A percentile compares a stretch with the other conserved stretches of the same genome.
phyloP scores from a whole-genome alignment of 1,140 invertebrate genomes.

The Tetragonula clypearis region DNA sequence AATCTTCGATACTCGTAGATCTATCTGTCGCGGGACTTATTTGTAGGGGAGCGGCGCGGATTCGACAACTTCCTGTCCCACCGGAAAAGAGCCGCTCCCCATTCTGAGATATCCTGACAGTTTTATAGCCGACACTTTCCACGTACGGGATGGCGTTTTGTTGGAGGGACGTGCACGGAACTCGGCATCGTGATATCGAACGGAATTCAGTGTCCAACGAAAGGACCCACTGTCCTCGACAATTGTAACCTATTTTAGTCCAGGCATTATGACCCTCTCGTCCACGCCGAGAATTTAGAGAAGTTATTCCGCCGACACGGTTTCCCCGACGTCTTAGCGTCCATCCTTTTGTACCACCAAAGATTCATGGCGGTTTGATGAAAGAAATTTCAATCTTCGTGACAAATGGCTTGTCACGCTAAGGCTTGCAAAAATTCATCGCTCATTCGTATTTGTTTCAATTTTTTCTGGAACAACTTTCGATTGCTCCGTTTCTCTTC shows the following conservation, averaged over 20 bases:
- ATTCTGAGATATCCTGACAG: conserved; percentile 66
- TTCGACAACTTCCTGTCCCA: conserved; percentile 63
- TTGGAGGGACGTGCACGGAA: conserved; percentile 62
- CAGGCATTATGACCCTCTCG: conserved; percentile 9
- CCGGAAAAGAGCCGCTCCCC: conserved; percentile 60
- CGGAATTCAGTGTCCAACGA: conserved; percentile 61
- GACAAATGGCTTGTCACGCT: background rate
- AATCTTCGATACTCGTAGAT: conserved; percentile 1
- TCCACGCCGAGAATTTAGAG: conserved; percentile 7
- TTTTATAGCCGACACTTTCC: conserved; percentile 65
- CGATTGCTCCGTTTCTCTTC: too few relatives aligned
- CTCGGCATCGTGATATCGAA: conserved; percentile 62
- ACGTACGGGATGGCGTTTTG: conserved; percentile 67
- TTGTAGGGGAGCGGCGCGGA: conserved; percentile 36
- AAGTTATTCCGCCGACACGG: conserved; percentile 11
- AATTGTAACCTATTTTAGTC: conserved; percentile 64
- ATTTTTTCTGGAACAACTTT: background rate
- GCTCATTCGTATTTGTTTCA: background rate
- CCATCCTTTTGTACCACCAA: background rate
- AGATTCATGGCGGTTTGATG: background rate
- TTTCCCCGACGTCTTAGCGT: background rate
- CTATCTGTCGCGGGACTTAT: conserved; percentile 19
- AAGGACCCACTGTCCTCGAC: conserved; percentile 53
- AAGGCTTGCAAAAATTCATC: background rate
- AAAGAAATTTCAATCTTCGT: background rate